These are phyloP conservation scores for Clinocottus analis DNA, from an alignment of 2,113 vertebrate genomes.

Conservation along the genomic window DNA sequence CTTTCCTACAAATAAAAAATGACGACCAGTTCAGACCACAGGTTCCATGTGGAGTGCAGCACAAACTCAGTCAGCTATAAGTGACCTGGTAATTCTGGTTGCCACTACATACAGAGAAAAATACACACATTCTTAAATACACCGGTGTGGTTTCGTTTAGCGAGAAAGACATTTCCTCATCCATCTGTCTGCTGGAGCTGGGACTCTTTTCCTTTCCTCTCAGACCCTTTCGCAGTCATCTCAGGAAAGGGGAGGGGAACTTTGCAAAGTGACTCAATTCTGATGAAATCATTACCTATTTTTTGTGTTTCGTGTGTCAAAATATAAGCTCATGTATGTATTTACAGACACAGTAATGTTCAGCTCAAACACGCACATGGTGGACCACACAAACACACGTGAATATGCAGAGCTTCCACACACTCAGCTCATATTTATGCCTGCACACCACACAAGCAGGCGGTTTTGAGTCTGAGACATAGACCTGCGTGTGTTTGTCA, in stretches of 20 bases:
- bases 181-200: slow-evolving; percentile 22
- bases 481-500: slow-evolving; percentile 36
- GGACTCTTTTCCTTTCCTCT: slow-evolving; percentile 38
- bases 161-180: slow-evolving; percentile 20
- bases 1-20: slow-evolving; percentile 28
- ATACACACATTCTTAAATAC: slow-evolving; percentile 19
- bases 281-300: neutral
- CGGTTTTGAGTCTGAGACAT: slow-evolving; percentile 16
- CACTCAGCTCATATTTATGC: slow-evolving; percentile 20
- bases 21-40: neutral
- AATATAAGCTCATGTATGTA: neutral
- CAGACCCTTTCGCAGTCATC: slow-evolving; percentile 29
- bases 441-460: slow-evolving; percentile 12
- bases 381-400: slow-evolving; percentile 16
- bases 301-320: neutral
- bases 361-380: neutral
- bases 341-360: slow-evolving; percentile 18
- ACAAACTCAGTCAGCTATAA: slow-evolving; percentile 16
- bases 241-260: slow-evolving; percentile 19
- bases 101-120: neutral
- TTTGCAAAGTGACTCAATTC: slow-evolving; percentile 10
- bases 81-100: slow-evolving; percentile 15
- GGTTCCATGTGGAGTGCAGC: slow-evolving; percentile 17
- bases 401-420: slow-evolving; percentile 6
- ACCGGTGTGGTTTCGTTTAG: slow-evolving; percentile 24